Base-by-base conservation (phyloP, 2,797 vertebrate species). In the Pogoniulus pusillus region DNA sequence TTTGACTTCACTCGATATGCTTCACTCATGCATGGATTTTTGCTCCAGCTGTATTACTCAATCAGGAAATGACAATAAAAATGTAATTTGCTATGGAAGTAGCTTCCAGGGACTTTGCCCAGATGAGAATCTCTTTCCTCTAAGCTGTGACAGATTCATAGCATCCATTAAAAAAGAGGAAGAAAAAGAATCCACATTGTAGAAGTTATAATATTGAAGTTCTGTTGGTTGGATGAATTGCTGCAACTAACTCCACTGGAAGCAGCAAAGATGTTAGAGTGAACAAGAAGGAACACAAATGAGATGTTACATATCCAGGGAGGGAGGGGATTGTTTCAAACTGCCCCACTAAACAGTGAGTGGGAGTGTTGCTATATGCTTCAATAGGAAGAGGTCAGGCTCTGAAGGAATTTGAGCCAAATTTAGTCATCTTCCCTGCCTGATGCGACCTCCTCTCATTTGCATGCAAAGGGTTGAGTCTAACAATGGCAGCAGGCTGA, bases 21-120 rank as follows among this genome's bases (percentile, higher is more conserved):
- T 85, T 82, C 66, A 12, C 32, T 87, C 2, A 10, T 6, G 73
- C 79, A 2, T 12, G 6, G 12, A 35, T 45, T 47, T 57, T 47
- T 49, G 12, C 88, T 93, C 60, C 62, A 71, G 65, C 82, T 85
- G 58, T 53, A 45, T 82, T 77, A 62, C 68, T 74, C 78, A 65
- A 27, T 23, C 94, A 91, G 91, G 92, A 94, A 94, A 82, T 66
- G 59, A 78, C 82, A 94, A 83, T 53, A 77, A 77, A 91, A 89
- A 88, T 30, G 37, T 47, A 32, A 70, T 93, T 91, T 72, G 37
- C 71, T 37, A 5, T 63, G 76, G 86, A 62, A 82, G 82, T 26
- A 26, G 65, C 79, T 89, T 12, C 62, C 86, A 89, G 82, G 57
- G 89, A 13, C 60, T 82, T 47, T 72, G 62, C 59, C 84, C 62